phyloP scores from a whole-genome alignment of 1,140 invertebrate species.

The Nephila pilipes region DNA sequence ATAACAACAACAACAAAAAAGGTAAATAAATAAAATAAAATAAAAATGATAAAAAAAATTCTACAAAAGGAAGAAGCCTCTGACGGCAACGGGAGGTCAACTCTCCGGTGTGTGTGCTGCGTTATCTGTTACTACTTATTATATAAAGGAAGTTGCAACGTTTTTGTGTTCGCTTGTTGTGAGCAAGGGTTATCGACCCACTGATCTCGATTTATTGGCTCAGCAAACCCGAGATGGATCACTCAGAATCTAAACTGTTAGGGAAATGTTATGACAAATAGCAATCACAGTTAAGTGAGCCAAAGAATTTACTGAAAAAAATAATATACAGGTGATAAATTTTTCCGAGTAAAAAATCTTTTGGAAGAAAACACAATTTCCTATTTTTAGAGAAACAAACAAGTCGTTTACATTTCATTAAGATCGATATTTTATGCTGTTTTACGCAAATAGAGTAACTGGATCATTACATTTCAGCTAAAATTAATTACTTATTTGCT shows the following conservation, averaged over 20 bases:
- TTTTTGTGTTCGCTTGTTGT: constrained; percentile 11
- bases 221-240: neutral
- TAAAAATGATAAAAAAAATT: neutral
- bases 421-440: no score
- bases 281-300: neutral
- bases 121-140: constrained; percentile 44
- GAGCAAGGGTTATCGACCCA: constrained; percentile 26
- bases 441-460: no score
- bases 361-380: no score
- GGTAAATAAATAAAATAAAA: neutral
- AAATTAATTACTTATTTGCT: no score
- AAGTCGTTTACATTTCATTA: no score
- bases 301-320: no score
- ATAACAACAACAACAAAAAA: neutral
- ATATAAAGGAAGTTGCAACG: constrained; percentile 41
- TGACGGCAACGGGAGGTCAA: constrained; percentile 25
- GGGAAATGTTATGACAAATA: constrained; percentile 13
- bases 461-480: no score
- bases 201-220: constrained; percentile 29
- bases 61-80: constrained; percentile 22
- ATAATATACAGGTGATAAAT: no score
- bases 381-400: no score
- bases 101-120: neutral
- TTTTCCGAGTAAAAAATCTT: no score
- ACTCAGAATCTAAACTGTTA: neutral